A percentile compares a stretch with the other conserved stretches of the same genome.
phyloP scores from a whole-genome alignment of 1,140 invertebrate species.

The Drosophila albomicans region DNA sequence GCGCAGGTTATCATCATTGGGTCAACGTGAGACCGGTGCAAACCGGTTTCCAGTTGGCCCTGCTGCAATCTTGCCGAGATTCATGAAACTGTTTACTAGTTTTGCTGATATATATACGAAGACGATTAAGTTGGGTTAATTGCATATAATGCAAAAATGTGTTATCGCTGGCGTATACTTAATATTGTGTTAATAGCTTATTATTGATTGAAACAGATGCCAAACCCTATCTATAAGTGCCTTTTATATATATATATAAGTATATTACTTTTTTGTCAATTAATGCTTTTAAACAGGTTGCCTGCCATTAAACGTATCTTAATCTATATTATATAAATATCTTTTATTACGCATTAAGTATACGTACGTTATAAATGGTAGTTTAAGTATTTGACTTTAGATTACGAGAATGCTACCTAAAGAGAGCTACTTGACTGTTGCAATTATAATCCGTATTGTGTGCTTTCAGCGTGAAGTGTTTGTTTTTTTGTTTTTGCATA shows the following conservation, averaged over 20 bases:
- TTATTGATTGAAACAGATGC: not conserved
- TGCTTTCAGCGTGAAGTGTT: not conserved
- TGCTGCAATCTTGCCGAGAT: slow-evolving; percentile 32
- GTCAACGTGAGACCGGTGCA: slow-evolving; percentile 19
- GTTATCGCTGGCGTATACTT: not conserved
- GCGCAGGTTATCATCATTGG: slow-evolving; percentile 40
- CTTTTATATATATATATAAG: too few relatives aligned
- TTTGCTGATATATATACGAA: slow-evolving; percentile 8
- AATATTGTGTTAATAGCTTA: not conserved
- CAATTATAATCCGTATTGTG: too few relatives aligned
- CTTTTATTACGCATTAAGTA: too few relatives aligned
- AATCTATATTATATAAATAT: too few relatives aligned
- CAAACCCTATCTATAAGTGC: too few relatives aligned
- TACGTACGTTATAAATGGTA: too few relatives aligned
- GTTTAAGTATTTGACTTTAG: too few relatives aligned
- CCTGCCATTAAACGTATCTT: too few relatives aligned
- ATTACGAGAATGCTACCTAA: too few relatives aligned
- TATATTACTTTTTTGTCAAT: too few relatives aligned
- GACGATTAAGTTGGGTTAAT: not conserved
- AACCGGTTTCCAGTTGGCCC: slow-evolving; percentile 36
- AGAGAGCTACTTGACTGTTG: too few relatives aligned
- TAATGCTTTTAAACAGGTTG: too few relatives aligned
- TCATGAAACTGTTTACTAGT: slow-evolving; percentile 50
- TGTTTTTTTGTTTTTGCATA: not conserved
- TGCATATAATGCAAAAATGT: not conserved